Evolutionary conservation across 1,140 invertebrate genomes (phyloP), one percentile per base, ranked within the genome.

Genomic region (Calosoma granatense): DNA sequence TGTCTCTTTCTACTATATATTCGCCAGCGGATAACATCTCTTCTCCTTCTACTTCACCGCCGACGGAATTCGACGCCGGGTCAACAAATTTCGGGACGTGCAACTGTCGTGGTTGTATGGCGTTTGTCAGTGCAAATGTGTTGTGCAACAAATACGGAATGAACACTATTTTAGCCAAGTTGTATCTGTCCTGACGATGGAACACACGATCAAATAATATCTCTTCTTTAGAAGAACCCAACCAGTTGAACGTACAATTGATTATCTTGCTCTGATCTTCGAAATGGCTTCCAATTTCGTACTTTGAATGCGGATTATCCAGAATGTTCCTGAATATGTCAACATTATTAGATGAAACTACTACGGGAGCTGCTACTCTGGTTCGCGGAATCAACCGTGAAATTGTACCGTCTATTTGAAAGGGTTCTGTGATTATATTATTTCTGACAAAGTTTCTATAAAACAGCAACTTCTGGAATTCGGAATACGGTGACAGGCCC

Each of bases 251-350:
- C 2, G 90, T 90, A 59, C 92, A 95, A 70, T 97, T 92, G 6
- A 99, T 88, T n/a, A 83, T 76, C 72, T 90, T 87, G 62, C 92
- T 94, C 66, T 97, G 95, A 70, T 97, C 94, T 64, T 90, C 85
- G 1, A 98, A 76, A 67, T 98, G 95, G 1, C 92, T 95, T 1
- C 92, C 94, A 51, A 99, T 87, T 76, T 99, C 96, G 69, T 90
- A 98, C 55, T 79, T 81, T 14, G 92, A 93, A 53, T 88, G 83
- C 0, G 84, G 85, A 76, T 99, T 99, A 56, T 92, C 81, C 43
- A 99, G 82, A 58, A 94, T 90, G 70, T 99, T 99, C 58, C 95
- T 77, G 63, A 81, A 92, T 1, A 99, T 79, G 43, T 87, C 77
- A 0, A 97, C 84, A 70, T 98, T 98, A 57, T 88, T 90, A 0